A percentile compares a stretch with the other conserved stretches of the same genome.
phyloP scores from a whole-genome alignment of 1,140 invertebrate genomes.

The Rhagoletis pomonella region DNA sequence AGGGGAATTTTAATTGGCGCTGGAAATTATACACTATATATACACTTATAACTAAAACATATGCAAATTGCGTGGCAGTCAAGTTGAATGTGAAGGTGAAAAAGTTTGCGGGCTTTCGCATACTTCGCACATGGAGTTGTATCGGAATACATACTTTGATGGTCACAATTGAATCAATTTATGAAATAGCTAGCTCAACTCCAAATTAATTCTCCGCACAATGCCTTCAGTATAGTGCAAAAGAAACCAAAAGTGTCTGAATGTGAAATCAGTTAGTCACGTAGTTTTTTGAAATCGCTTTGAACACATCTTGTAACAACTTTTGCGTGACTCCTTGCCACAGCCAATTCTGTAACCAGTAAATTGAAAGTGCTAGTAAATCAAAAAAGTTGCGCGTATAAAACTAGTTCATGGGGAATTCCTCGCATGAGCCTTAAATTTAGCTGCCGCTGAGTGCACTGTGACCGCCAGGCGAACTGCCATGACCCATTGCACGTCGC shows the following conservation, averaged over 20 bases:
- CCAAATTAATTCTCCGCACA: neutral
- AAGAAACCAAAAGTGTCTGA: neutral
- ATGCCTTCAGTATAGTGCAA: neutral
- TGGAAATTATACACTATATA: no score
- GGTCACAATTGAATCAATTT: neutral
- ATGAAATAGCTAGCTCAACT: neutral
- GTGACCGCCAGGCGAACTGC: slow-evolving; percentile 11
- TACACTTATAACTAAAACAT: neutral
- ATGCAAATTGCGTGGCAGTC: neutral
- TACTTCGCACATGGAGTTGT: no score
- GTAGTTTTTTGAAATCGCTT: no score
- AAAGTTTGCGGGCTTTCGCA: no score
- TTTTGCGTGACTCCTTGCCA: slow-evolving; percentile 3
- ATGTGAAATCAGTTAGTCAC: no score
- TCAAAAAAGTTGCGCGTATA: neutral
- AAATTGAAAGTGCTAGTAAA: neutral
- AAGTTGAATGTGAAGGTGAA: slow-evolving; percentile 20
- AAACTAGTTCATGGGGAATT: slow-evolving; percentile 47
- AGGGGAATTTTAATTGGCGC: no score
- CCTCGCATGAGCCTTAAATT: slow-evolving; percentile 4
- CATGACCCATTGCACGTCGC: slow-evolving; percentile 19
- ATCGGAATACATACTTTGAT: neutral
- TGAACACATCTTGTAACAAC: no score
- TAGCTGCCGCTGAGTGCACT: neutral
- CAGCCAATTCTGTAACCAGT: neutral